Evolutionary conservation across 2,113 vertebrate genomes (phyloP).

Genomic region (Lutjanus erythropterus): DNA sequence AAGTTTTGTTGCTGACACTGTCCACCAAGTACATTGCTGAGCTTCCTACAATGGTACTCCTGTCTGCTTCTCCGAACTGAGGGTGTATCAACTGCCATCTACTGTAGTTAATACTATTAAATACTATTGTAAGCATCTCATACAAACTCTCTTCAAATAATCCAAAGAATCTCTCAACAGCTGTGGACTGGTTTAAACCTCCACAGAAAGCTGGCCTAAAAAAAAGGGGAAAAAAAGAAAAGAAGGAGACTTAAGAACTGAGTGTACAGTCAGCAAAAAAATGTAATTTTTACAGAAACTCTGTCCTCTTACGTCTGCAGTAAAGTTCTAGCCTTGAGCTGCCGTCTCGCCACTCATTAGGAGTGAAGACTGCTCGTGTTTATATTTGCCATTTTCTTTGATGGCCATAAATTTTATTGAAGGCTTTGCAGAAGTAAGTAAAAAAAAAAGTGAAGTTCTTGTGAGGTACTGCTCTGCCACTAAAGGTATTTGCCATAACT

Average conservation of each 20-base stretch:
- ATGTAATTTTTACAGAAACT: not conserved
- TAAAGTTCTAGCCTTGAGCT: not conserved
- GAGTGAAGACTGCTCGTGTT: not conserved
- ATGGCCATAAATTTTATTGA: not conserved
- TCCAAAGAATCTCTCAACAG: too few relatives aligned
- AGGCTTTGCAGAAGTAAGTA: not conserved
- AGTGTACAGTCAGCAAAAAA: conserved; percentile 8
- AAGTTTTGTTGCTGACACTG: too few relatives aligned
- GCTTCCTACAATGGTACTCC: too few relatives aligned
- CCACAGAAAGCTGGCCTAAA: not conserved
- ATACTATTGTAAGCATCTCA: too few relatives aligned
- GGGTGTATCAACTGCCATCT: too few relatives aligned
- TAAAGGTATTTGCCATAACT: not conserved
- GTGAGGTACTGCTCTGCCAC: not conserved
- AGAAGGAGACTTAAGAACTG: conserved; percentile 1
- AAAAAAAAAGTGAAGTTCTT: not conserved
- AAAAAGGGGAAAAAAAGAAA: too few relatives aligned
- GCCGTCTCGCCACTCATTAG: accelerated
- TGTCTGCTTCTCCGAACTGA: too few relatives aligned
- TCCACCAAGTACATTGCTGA: too few relatives aligned
- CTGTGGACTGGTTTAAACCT: not conserved
- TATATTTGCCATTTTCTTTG: conserved; percentile 11
- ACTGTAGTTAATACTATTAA: too few relatives aligned
- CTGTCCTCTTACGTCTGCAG: not conserved
- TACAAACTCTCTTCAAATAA: too few relatives aligned